phyloP scores from a whole-genome alignment of 2,888 invertebrate species.

The Acrobasis consociella region DNA sequence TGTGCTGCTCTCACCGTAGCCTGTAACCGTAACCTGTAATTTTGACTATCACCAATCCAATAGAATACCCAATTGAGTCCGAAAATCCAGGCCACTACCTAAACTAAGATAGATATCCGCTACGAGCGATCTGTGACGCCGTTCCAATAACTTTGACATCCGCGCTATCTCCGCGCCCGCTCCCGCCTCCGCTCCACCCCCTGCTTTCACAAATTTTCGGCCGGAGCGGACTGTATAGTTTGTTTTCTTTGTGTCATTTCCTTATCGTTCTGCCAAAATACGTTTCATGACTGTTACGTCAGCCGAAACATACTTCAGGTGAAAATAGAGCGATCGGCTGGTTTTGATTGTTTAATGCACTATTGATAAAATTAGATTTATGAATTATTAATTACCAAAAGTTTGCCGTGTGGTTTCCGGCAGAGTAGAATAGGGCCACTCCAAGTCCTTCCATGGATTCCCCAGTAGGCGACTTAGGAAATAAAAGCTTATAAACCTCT shows the following conservation, averaged over 20 bases:
- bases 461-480: no score
- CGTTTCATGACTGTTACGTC: constrained; percentile 80
- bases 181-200: constrained; percentile 41
- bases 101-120: constrained; percentile 47
- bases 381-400: not conserved
- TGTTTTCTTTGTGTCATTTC: constrained; percentile 82
- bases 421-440: no score
- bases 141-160: constrained; percentile 76
- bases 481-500: no score
- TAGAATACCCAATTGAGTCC: not conserved
- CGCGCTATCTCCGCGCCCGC: constrained; percentile 52
- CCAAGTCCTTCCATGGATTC: no score
- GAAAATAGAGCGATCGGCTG: constrained; percentile 53
- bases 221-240: constrained; percentile 72
- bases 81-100: not conserved
- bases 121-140: constrained; percentile 70
- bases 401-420: no score
- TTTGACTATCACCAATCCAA: not conserved
- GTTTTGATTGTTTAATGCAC: constrained; percentile 55
- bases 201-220: constrained; percentile 72
- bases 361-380: not conserved
- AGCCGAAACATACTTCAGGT: constrained; percentile 78
- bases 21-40: not conserved
- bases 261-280: constrained; percentile 83
- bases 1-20: not conserved